Base-by-base conservation (phyloP, 64 coral and sea anemone genomes). In the Cladopsammia gracilis region DNA sequence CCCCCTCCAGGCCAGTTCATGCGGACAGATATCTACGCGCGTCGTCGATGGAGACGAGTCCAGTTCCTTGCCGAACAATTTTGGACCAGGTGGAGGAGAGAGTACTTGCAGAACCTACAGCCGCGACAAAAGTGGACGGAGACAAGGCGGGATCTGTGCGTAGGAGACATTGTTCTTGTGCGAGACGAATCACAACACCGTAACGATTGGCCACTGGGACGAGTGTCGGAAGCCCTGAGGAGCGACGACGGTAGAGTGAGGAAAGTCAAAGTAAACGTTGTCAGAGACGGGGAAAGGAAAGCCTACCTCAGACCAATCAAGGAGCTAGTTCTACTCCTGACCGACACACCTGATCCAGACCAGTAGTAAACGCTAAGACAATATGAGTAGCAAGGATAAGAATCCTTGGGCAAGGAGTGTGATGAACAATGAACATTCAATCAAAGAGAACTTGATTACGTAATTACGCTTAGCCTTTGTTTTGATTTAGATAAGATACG, bases 1-100 rank as follows among this genome's bases (percentile, higher is more conserved):
- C 87, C 87, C 73, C 72, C 73, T 64, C 72, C 87, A 56, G 87
- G 87, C 16, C 22, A 78, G 54, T 89, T 89, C 73, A 19, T 88
- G 10, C 68, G 15, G 6, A 11, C 64, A 23, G 67, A 88, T 46
- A 51, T 87, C 44, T 87, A 87, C 12, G 85, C 66, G 10, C 85
- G 67, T 23, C 68, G 50, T 34, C 88, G 88, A 10, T 89, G 73
- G 73, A 91, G 89, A 61, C 78, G 89, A 22, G 77, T 91, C 15
- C 89, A 91, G 44, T 83, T 73, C 48, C 66, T 70, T 49, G 75
- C 73, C 0, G 46, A 90, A 15, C 77, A 80, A 15, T 80, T 80
- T 25, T 80, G 77, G 77, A 58, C 50, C 3, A 80, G 77, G 24
- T 80, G 77, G 50, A 10, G 77, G 9, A 10, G 51, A 43, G 77